Evolutionary conservation across 1,140 invertebrate genomes (phyloP).

Genomic region (Aphaenogaster ashmeadi): DNA sequence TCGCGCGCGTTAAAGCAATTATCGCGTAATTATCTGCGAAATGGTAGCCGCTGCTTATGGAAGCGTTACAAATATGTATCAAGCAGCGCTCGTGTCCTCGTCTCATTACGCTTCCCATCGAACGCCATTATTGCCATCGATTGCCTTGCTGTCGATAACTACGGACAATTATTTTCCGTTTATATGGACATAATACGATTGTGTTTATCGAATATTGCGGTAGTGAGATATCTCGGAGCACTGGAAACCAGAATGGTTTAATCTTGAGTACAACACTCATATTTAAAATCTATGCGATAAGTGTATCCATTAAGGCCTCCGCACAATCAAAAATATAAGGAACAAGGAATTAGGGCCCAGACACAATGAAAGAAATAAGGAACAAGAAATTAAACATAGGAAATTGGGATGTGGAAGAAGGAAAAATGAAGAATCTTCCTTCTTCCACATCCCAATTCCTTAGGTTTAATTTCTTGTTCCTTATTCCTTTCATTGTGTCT

Average conservation of each 20-base stretch:
- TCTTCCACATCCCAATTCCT: too few relatives aligned
- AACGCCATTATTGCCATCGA: neutral
- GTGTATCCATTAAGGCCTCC: neutral
- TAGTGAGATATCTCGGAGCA: neutral
- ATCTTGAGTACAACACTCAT: neutral
- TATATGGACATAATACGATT: neutral
- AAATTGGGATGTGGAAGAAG: too few relatives aligned
- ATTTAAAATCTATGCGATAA: neutral
- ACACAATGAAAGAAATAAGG: too few relatives aligned
- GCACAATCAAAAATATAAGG: too few relatives aligned
- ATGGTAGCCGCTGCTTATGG: neutral
- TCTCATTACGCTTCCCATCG: neutral
- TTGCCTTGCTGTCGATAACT: neutral
- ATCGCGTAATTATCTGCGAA: slow-evolving; percentile 48
- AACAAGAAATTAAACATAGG: too few relatives aligned
- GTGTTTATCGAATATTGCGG: neutral
- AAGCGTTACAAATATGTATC: neutral
- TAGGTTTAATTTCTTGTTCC: too few relatives aligned
- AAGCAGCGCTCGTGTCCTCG: neutral
- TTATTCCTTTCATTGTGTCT: too few relatives aligned
- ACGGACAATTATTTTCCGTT: neutral
- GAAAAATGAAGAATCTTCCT: too few relatives aligned
- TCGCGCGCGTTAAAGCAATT: slow-evolving; percentile 19
- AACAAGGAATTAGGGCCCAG: too few relatives aligned
- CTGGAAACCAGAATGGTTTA: neutral